Percentiles rank a stretch among this genome's conserved stretches.
Evolutionary conservation across 2,888 invertebrate species (phyloP).

Genomic region (Holacanthella duospinosa): DNA sequence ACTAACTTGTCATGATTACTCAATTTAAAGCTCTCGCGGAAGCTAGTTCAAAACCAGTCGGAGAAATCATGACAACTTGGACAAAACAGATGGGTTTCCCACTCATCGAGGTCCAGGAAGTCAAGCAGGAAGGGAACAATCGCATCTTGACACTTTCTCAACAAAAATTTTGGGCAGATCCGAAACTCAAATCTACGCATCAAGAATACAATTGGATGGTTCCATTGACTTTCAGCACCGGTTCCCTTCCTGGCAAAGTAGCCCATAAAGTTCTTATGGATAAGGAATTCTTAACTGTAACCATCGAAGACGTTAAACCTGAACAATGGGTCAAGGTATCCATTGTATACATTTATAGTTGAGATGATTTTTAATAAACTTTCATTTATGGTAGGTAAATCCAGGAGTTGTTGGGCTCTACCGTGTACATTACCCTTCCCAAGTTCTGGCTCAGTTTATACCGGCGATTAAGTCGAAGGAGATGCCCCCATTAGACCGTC

Average conservation of each 20-base stretch:
- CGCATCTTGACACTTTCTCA: conserved; percentile 64
- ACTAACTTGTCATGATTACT: no score
- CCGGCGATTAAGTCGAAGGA: conserved; percentile 67
- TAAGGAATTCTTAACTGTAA: conserved; percentile 54
- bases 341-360: no score
- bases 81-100: conserved; percentile 85
- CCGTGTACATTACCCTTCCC: conserved; percentile 69
- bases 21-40: conserved; percentile 58
- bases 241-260: conserved; percentile 57
- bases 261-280: conserved; percentile 52
- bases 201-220: conserved; percentile 65
- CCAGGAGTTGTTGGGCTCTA: conserved; percentile 80
- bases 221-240: conserved; percentile 71
- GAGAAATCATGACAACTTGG: conserved; percentile 90
- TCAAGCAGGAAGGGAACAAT: conserved; percentile 46
- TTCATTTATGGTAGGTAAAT: conserved; percentile 53
- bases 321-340: conserved; percentile 74
- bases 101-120: conserved; percentile 51
- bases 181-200: conserved; percentile 53
- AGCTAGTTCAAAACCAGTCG: conserved; percentile 80
- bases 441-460: conserved; percentile 63
- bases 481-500: conserved; percentile 70
- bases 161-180: conserved; percentile 62
- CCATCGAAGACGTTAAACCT: conserved; percentile 57
- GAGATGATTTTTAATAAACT: no score